Base-by-base conservation (phyloP, 2,797 vertebrate genomes). In the Kryptopterus vitreolus region DNA sequence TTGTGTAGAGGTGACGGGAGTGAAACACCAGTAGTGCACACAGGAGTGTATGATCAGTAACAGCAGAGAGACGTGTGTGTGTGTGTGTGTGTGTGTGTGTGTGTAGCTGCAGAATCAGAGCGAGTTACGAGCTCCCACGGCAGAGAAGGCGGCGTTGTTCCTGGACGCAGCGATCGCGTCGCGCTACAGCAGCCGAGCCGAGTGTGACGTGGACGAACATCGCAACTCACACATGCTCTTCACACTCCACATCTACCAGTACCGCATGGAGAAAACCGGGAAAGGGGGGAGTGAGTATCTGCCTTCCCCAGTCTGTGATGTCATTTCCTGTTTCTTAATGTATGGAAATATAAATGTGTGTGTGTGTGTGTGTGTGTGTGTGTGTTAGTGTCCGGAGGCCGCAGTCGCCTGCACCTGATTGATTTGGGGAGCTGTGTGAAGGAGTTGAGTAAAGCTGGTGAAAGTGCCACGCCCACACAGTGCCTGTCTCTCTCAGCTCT, bases 201-300 rank as follows among this genome's bases (percentile, higher is more conserved):
- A 95, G 87, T 95, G 92, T 0, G 95, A 94, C 0, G 96, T 98
- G 84, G 97, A 98, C 15, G 96, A 97, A 77, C 96, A 96, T 55
- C 94, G 96, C 35, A 99, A 96, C 92, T 98, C 97, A 0, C 98
- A 99, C 92, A 99, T 99, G 98, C 95, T 99, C 85, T 99, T 99
- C 89, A 99, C 98, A 0, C 91, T 99, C 83, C 97, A 99, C 90
- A 95, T 99, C 89, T 99, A 99, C 90, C 97, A 99, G 92, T 99
- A 99, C 88, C 96, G 97, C 77, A 98, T 99, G 97, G 98, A 99
- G 88, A 99, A 99, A 89, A 97, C 94, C 0, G 94, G 97, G 71
- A 99, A 99, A 87, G 98, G 96, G 0, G 97, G 97, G 86, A 99
- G 98, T 99, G 91, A 96, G 97, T 94, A 53, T 72, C 20, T 22